phyloP scores from a whole-genome alignment of 2,797 vertebrate species.

The Pseudochromis fuscus region DNA sequence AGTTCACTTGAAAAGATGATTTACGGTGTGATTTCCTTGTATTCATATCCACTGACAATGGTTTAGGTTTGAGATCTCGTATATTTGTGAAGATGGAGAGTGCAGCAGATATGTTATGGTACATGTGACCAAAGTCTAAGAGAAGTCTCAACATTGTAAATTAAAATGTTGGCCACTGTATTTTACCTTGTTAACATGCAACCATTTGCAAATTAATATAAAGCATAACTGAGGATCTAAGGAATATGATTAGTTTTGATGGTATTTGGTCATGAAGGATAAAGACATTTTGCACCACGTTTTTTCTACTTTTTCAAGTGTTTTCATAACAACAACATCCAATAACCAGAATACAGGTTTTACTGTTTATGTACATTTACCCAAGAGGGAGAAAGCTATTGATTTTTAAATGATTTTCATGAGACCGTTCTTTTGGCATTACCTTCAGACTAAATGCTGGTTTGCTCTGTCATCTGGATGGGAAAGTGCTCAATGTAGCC shows the following conservation, averaged over 20 bases:
- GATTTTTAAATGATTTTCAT: background rate
- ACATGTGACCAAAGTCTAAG: no score
- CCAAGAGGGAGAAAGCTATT: background rate
- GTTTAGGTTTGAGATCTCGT: background rate
- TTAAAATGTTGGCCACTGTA: background rate
- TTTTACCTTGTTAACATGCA: background rate
- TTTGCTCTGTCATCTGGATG: background rate
- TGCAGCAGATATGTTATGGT: no score
- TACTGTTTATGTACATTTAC: background rate
- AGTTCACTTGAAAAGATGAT: no score
- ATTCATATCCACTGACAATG: background rate
- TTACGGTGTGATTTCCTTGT: background rate
- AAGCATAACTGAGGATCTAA: no score
- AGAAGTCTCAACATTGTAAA: no score
- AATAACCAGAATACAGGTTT: background rate
- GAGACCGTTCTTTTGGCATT: background rate
- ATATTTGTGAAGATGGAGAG: no score
- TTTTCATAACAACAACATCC: no score
- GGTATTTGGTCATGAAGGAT: background rate
- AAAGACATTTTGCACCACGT: no score
- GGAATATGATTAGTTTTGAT: no score
- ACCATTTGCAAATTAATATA: background rate
- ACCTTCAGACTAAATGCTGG: background rate
- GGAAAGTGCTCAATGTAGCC: slow-evolving; percentile 8
- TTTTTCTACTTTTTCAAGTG: no score